Evolutionary conservation across 2,888 invertebrate genomes (phyloP), one percentile per base, ranked within the genome.

Genomic region (Sinotaia quadrata): DNA sequence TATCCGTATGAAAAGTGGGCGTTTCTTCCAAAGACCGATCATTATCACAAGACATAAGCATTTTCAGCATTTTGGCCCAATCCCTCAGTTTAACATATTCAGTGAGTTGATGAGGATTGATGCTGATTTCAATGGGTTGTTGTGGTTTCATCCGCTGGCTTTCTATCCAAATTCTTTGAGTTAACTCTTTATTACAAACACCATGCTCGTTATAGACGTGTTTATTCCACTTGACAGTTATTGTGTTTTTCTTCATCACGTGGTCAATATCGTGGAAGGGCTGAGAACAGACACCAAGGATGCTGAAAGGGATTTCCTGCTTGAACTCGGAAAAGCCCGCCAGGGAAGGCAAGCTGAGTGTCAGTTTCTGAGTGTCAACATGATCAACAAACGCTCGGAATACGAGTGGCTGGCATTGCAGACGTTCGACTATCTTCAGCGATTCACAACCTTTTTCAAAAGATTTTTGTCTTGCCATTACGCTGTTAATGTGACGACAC

Each of bases 141-240:
- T n/a, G 24, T 7, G 18, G 24, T 18, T 41, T 41, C 41, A 41
- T 12, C 18, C 18, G 8, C 41, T 41, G 8, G n/a, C n/a, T 41
- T 41, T 41, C 2, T 18, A 18, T 2, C 15, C 5, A 10, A 8
- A 27, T n/a, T 10, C 27, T 37, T 21, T 54, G 44, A 4, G 15
- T 21, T 7, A 61, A 49, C 0, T 15, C 34, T 7, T 10, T 36
- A 21, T 33, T 29, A 10, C 36, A 36, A 12, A 37, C 34, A 8
- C 57, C 62, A 12, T 41, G 44, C 5, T 36, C 47, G 24, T 68
- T 47, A 58, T 78, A 79, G 12, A 78, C 33, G 33, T 76, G 67
- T 52, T 71, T 77, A 31, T 70, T 76, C 80, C 80, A 80, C 8
- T 54, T 49, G 8, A 72, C 70, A n/a, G 49, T 72, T 8, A 76